Percentiles rank a stretch among this genome's conserved stretches.
Conservation (phyloP, 64 coral and sea anemone species). For the Orbicella faveolata region DNA sequence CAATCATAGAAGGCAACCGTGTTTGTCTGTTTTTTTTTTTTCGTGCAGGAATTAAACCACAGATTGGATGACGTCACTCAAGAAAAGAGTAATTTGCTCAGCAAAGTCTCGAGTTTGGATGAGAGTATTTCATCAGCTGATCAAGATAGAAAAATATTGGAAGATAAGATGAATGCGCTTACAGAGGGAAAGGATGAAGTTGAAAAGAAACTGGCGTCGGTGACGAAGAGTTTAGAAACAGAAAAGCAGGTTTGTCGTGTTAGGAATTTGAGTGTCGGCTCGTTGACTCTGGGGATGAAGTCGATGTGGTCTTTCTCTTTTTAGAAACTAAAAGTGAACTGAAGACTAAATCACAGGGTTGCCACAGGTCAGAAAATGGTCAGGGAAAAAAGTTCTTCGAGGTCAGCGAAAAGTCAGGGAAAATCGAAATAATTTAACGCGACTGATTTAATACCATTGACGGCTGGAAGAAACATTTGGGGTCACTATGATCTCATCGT, state of each 20-base stretch:
- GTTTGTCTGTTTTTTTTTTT: background rate
- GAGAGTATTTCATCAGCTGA: background rate
- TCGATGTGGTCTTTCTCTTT: background rate
- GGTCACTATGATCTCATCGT: too few species aligned
- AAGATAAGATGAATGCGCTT: background rate
- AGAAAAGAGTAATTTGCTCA: slow-evolving; percentile 25
- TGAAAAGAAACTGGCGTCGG: background rate
- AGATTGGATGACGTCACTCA: background rate
- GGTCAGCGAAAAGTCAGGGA: too few species aligned
- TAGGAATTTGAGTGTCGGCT: background rate
- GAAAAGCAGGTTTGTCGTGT: slow-evolving; percentile 13
- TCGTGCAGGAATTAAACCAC: slow-evolving; percentile 11
- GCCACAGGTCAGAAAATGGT: too few species aligned
- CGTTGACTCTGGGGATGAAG: background rate
- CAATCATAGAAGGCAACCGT: too few species aligned
- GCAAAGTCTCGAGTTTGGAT: slow-evolving; percentile 3
- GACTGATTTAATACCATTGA: too few species aligned
- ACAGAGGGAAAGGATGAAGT: background rate
- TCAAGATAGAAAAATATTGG: background rate
- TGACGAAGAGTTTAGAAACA: slow-evolving; percentile 16
- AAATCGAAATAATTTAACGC: too few species aligned
- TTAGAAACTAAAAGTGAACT: too few species aligned
- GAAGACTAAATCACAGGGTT: too few species aligned
- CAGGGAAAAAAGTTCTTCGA: too few species aligned
- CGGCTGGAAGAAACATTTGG: too few species aligned